phyloP scores from a whole-genome alignment of 2,888 invertebrate genomes.

The Sisyra nigra region DNA sequence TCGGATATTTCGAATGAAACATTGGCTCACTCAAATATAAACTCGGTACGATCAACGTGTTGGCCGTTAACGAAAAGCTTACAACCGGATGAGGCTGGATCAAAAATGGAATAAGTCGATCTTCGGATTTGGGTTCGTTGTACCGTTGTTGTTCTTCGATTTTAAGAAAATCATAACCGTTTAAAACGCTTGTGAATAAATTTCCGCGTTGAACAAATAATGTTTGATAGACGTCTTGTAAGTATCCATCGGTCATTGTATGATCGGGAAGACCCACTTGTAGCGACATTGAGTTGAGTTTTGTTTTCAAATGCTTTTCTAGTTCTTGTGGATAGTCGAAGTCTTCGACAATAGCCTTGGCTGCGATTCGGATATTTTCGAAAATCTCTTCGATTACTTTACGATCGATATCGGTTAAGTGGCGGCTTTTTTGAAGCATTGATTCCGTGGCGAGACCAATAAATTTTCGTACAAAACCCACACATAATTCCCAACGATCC shows the following conservation, averaged over 20 bases:
- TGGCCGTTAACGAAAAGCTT: conserved; percentile 26
- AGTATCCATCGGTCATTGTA: conserved; percentile 20
- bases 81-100: conserved; percentile 18
- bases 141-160: conserved; percentile 25
- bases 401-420: conserved; percentile 17
- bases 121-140: conserved; percentile 22
- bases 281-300: conserved; percentile 26
- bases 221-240: conserved; percentile 26
- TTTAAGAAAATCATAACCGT: conserved; percentile 28
- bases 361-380: conserved; percentile 16
- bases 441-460: conserved; percentile 32
- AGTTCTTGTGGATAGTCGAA: conserved; percentile 16
- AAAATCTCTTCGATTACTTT: conserved; percentile 18
- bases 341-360: conserved; percentile 15
- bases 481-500: conserved; percentile 35
- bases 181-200: conserved; percentile 33
- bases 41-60: conserved; percentile 31
- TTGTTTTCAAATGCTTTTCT: conserved; percentile 21
- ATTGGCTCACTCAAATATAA: conserved; percentile 25
- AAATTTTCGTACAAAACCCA: conserved; percentile 27
- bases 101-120: conserved; percentile 15
- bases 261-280: conserved; percentile 29
- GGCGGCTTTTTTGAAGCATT: conserved; percentile 22
- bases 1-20: conserved; percentile 29
- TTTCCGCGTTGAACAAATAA: conserved; percentile 30